phyloP scores from a whole-genome alignment of 2,888 invertebrate genomes.

The Chrysodeixis includens region DNA sequence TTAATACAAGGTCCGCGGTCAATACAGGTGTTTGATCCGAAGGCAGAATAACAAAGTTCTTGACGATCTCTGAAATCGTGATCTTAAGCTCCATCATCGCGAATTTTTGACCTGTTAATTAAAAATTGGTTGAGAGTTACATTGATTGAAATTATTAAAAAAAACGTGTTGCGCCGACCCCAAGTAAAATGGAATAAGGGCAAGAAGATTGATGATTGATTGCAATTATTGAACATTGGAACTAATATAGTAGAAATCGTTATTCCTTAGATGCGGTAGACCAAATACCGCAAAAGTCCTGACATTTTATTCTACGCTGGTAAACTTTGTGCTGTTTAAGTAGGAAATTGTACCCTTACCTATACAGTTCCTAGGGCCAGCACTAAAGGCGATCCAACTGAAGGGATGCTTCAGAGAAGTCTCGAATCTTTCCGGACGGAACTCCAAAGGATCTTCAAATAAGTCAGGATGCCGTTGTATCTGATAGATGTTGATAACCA shows the following conservation, averaged over 20 bases:
- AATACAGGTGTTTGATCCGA: slow-evolving; percentile 74
- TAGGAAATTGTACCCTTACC: slow-evolving; percentile 44
- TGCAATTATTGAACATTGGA: no score
- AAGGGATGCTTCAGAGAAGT: slow-evolving; percentile 70
- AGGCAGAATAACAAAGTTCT: slow-evolving; percentile 76
- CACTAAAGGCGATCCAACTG: slow-evolving; percentile 90
- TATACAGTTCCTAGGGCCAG: slow-evolving; percentile 89
- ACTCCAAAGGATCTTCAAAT: slow-evolving; percentile 87
- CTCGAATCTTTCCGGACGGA: slow-evolving; percentile 88
- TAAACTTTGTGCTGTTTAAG: no score
- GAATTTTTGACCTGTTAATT: slow-evolving; percentile 80
- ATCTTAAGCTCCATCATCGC: slow-evolving; percentile 88
- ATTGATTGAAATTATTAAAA: no score
- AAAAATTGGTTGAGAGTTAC: no score
- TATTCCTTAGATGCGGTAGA: no score
- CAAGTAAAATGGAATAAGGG: no score
- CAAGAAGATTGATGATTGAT: no score
- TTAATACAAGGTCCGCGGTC: slow-evolving; percentile 76
- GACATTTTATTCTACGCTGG: no score
- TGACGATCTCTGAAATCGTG: slow-evolving; percentile 84
- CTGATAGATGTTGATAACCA: slow-evolving; percentile 78
- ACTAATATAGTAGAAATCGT: no score
- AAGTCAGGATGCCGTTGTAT: slow-evolving; percentile 84
- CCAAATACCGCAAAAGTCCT: no score
- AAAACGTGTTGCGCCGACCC: no score